Base-by-base conservation (phyloP, 2,113 vertebrate genomes). In the Gasterosteus nipponicus region DNA sequence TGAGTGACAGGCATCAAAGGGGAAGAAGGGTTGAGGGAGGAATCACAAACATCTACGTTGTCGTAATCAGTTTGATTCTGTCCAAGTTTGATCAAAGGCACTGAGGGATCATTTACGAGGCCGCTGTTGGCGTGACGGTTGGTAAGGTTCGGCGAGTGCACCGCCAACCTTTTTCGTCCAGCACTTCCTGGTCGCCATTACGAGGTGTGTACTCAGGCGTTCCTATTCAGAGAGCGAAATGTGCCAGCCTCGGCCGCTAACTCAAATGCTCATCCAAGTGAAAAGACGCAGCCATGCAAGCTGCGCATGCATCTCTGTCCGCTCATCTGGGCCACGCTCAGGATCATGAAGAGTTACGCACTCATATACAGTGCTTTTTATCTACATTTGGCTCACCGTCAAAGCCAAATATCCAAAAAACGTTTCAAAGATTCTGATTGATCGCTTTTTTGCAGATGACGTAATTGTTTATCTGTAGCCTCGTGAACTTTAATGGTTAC, bases 281-380 rank as follows among this genome's bases (percentile, higher is more conserved):
- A 84, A 84, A 85, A 81, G 82, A 76, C 67, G 78, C 82, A 85
- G 73, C 66, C 78, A 84, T 77, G 71, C 78, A 84, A 86, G 68
- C 58, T 58, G 71, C 47, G 60, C 64, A 26, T 86, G 35, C 49
- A 69, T 66, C 38, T 78, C 51, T 69, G 12, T 60, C 33, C 26
- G 65, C 74, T 81, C 26, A 78, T 60, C 51, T 75, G 29, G 31
- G 18, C 53, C 49, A 73, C 29, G 62, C 8, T 39, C 4, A 44
- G 63, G 58, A 60, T 58, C 47, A 31, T 49, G 31, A 68, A 67
- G 57, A 73, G 57, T 18, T 41, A 49, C 33, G 56, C 19, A 0
- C 42, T 69, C n/a, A n/a, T 47, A 16, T 9, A 26, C 14, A 11
- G 46, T 4, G 41, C 9, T 35, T 10, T 44, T 44, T 11, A 35